Conservation (phyloP, 2,113 vertebrate species). For the Pseudois nayaur region DNA sequence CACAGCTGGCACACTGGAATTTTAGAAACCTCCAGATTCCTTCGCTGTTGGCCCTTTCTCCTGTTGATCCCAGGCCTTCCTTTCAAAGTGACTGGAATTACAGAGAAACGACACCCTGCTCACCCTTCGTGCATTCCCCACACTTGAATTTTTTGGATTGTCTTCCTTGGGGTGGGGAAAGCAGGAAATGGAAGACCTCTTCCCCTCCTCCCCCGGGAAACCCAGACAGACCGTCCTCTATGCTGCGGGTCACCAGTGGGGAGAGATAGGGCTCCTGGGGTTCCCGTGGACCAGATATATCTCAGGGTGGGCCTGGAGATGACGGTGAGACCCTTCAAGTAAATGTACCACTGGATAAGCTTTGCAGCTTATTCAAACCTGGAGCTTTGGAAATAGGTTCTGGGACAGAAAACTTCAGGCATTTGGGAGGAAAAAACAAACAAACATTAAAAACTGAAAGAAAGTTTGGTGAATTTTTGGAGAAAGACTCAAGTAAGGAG, state of each 20-base stretch:
- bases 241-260: neutral
- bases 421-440: rapidly evolving
- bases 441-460: neutral
- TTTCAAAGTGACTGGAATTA: neutral
- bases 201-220: rapidly evolving
- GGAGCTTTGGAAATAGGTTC: neutral
- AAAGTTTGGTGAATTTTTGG: neutral
- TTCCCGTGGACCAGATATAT: rapidly evolving
- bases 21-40: neutral
- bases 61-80: neutral
- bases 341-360: neutral
- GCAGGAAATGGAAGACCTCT: neutral
- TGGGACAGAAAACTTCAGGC: neutral
- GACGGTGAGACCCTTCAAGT: neutral
- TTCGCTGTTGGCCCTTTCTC: rapidly evolving
- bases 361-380: neutral
- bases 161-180: neutral
- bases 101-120: rapidly evolving
- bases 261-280: too few species aligned
- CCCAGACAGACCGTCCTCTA: neutral
- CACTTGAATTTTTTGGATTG: neutral
- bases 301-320: neutral
- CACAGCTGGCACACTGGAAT: too few species aligned
- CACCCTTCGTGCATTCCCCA: rapidly evolving
- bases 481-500: neutral